Conservation (phyloP, 2,888 invertebrate species). For the Papilio elwesi region DNA sequence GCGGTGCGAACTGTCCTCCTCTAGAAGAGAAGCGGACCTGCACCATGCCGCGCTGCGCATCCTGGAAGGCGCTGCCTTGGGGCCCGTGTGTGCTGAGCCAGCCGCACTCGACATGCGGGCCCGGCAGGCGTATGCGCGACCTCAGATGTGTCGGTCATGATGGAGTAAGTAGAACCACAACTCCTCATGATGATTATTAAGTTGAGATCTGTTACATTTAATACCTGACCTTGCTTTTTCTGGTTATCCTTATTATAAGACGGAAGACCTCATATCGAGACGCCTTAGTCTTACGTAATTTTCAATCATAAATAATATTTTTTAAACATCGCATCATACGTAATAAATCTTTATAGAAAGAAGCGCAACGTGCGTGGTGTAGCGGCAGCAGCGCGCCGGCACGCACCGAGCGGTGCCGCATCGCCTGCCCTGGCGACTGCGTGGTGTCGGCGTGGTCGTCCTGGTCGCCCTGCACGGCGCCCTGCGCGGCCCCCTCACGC, state of each 20-base stretch:
- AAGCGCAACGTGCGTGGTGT: conserved; percentile 81
- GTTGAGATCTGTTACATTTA: too few relatives aligned
- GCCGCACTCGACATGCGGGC: conserved; percentile 82
- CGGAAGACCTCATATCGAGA: too few relatives aligned
- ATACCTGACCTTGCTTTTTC: too few relatives aligned
- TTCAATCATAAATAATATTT: neutral
- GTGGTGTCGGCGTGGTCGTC: conserved; percentile 86
- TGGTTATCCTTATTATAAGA: too few relatives aligned
- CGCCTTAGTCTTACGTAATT: too few relatives aligned
- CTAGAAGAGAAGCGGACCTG: conserved; percentile 83
- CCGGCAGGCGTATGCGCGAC: conserved; percentile 83
- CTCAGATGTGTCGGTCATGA: conserved; percentile 84
- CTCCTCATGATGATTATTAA: neutral
- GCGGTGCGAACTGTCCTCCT: conserved; percentile 79
- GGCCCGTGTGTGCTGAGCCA: conserved; percentile 77
- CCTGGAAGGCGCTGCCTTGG: conserved; percentile 82
- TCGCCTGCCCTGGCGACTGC: conserved; percentile 88
- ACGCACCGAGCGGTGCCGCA: conserved; percentile 83
- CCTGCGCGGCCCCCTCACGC: conserved; percentile 66
- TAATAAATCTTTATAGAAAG: conserved; percentile 62
- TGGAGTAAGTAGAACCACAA: conserved; percentile 64
- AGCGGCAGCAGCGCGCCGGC: conserved; percentile 75
- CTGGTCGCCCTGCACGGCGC: conserved; percentile 81
- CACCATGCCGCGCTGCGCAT: conserved; percentile 79
- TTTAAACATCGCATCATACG: neutral